phyloP scores from a whole-genome alignment of 2,797 vertebrate species.

The Sparus aurata region DNA sequence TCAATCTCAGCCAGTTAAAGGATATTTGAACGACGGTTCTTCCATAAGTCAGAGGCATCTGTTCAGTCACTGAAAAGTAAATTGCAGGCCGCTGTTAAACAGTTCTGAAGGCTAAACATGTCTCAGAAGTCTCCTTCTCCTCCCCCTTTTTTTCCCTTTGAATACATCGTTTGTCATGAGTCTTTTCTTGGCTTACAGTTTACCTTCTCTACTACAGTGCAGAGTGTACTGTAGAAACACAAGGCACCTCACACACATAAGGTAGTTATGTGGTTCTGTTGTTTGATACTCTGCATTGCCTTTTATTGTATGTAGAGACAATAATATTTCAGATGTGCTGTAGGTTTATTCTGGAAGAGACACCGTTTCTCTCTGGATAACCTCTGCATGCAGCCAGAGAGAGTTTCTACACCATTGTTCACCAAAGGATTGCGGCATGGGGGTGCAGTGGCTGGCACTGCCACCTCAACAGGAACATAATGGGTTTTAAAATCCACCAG shows the following conservation, averaged over 20 bases:
- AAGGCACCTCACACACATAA: constrained; percentile 3
- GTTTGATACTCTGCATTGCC: neutral
- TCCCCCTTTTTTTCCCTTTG: constrained; percentile 12
- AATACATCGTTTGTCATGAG: constrained; percentile 26
- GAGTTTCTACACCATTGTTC: neutral
- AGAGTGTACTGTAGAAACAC: neutral
- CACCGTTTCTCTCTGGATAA: neutral
- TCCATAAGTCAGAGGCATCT: constrained; percentile 41
- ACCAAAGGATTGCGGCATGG: neutral
- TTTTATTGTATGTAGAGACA: neutral
- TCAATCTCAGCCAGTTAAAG: constrained; percentile 34
- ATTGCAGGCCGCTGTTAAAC: constrained; percentile 35
- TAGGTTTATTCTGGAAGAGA: neutral
- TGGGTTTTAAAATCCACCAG: neutral
- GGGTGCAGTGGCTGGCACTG: neutral
- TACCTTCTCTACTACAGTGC: neutral
- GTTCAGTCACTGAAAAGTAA: constrained; percentile 60
- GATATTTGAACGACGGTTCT: constrained; percentile 27
- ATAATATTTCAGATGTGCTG: neutral
- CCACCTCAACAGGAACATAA: neutral
- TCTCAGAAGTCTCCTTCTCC: constrained; percentile 6
- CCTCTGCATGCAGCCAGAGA: neutral
- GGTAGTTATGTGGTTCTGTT: neutral
- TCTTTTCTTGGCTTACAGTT: neutral
- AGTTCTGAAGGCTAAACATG: constrained; percentile 33